Conservation (phyloP, 2,797 vertebrate genomes). For the Gouania willdenowi region DNA sequence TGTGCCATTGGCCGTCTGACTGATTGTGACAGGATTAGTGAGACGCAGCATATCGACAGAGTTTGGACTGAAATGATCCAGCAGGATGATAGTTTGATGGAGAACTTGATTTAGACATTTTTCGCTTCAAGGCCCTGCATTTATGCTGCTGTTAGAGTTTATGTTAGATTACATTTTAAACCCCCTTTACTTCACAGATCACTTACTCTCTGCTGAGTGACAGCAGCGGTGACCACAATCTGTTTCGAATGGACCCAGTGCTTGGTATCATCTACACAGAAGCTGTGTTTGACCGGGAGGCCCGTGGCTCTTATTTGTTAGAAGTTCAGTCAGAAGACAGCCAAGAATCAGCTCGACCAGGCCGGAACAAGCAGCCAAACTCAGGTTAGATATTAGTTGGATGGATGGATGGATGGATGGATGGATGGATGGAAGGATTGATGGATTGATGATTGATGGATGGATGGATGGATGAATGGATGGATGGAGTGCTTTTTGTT, state of each 20-base stretch:
- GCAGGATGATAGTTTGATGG: slow-evolving; percentile 1
- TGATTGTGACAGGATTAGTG: slow-evolving; percentile 16
- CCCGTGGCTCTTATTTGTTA: slow-evolving; percentile 83
- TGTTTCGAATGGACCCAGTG: slow-evolving; percentile 79
- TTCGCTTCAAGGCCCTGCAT: slow-evolving; percentile 9
- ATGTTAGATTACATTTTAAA: slow-evolving; percentile 7
- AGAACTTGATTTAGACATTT: slow-evolving; percentile 23
- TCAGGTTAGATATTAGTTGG: slow-evolving; percentile 69
- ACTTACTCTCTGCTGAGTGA: slow-evolving; percentile 85
- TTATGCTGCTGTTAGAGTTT: slow-evolving; percentile 6
- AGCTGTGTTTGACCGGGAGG: slow-evolving; percentile 86
- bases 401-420: no score
- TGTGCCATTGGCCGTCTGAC: slow-evolving; percentile 12
- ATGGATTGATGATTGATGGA: no score
- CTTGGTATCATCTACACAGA: slow-evolving; percentile 82
- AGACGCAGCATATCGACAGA: slow-evolving; percentile 21
- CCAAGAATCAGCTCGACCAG: slow-evolving; percentile 84
- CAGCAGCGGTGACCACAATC: slow-evolving; percentile 81
- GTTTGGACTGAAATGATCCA: slow-evolving; percentile 14
- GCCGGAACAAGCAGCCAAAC: slow-evolving; percentile 85
- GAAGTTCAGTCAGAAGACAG: slow-evolving; percentile 86
- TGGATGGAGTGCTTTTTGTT: no score
- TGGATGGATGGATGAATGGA: no score
- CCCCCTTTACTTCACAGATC: slow-evolving; percentile 76
- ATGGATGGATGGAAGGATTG: no score